Conservation (phyloP, 2,797 vertebrate genomes). For the Takifugu ocellatus region DNA sequence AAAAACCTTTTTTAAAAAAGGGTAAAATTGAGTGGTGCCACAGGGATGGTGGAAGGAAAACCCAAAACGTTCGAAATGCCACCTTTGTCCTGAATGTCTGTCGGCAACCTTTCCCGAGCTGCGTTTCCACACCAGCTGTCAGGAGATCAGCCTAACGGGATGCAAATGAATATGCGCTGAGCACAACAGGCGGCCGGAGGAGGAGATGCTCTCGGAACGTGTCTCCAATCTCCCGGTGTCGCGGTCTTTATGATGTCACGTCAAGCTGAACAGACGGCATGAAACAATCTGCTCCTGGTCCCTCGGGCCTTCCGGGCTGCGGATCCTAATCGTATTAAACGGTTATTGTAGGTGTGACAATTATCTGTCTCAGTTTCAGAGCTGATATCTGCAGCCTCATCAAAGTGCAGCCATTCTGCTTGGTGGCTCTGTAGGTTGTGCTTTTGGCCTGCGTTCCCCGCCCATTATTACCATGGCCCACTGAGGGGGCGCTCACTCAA, state of each 20-base stretch:
- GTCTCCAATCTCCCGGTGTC: constrained; percentile 19
- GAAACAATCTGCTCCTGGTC: no score
- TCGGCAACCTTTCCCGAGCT: not conserved
- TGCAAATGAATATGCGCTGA: constrained; percentile 6
- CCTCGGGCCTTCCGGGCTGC: not conserved
- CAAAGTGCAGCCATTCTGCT: no score
- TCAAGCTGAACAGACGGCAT: no score
- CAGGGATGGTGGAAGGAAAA: no score
- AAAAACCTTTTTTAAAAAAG: no score
- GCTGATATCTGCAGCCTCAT: no score
- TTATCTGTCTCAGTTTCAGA: constrained; percentile 7
- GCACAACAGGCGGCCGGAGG: constrained; percentile 4
- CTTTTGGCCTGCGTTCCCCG: not conserved
- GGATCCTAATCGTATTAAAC: constrained; percentile 27
- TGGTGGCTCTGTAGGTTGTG: not conserved
- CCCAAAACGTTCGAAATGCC: no score
- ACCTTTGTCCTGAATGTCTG: no score
- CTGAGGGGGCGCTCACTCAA: no score
- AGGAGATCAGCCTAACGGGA: not conserved
- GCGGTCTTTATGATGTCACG: constrained; percentile 34
- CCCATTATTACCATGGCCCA: not conserved
- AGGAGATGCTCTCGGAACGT: constrained; percentile 11
- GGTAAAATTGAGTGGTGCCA: no score
- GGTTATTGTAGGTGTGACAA: constrained; percentile 17
- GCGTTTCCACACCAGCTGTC: constrained; percentile 8